phyloP scores from a whole-genome alignment of 2,888 invertebrate species.

The Bombyx huttoni region DNA sequence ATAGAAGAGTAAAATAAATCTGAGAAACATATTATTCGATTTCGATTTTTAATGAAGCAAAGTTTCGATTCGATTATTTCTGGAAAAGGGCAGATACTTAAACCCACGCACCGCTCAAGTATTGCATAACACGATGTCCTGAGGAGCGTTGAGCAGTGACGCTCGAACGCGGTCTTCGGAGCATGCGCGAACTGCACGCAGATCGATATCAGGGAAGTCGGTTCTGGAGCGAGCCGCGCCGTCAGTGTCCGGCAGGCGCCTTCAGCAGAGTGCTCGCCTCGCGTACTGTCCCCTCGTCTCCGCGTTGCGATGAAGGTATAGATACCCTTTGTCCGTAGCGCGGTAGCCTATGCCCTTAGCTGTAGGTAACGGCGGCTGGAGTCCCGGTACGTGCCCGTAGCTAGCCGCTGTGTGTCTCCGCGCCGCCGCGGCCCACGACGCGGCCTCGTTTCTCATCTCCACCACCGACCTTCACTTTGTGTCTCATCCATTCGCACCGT shows the following conservation, averaged over 20 bases:
- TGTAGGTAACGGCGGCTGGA: constrained; percentile 46
- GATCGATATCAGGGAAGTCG: constrained; percentile 8
- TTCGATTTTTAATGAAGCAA: too few species aligned
- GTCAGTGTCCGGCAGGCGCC: constrained; percentile 27
- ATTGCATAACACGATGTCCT: constrained; percentile 18
- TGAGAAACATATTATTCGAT: too few species aligned
- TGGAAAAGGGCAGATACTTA: too few species aligned
- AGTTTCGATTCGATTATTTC: too few species aligned
- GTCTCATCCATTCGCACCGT: constrained; percentile 6
- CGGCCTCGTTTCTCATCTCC: constrained; percentile 18
- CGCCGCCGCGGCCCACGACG: constrained; percentile 16
- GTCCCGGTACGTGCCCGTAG: constrained; percentile 44
- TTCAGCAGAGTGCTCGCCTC: constrained; percentile 24
- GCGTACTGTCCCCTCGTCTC: constrained; percentile 21
- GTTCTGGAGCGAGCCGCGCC: constrained; percentile 8
- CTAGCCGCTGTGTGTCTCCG: constrained; percentile 24
- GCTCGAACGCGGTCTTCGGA: constrained; percentile 18
- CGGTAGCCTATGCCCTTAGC: constrained; percentile 54
- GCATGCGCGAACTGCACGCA: constrained; percentile 7
- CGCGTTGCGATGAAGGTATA: constrained; percentile 68
- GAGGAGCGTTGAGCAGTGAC: constrained; percentile 15
- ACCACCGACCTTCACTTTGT: constrained; percentile 10
- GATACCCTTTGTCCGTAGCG: constrained; percentile 46
- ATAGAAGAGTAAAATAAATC: too few species aligned
- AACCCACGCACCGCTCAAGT: not conserved